A percentile compares a stretch with the other conserved stretches of the same genome.
phyloP scores from a whole-genome alignment of 2,113 vertebrate species.

The Muscicapa adusta region DNA sequence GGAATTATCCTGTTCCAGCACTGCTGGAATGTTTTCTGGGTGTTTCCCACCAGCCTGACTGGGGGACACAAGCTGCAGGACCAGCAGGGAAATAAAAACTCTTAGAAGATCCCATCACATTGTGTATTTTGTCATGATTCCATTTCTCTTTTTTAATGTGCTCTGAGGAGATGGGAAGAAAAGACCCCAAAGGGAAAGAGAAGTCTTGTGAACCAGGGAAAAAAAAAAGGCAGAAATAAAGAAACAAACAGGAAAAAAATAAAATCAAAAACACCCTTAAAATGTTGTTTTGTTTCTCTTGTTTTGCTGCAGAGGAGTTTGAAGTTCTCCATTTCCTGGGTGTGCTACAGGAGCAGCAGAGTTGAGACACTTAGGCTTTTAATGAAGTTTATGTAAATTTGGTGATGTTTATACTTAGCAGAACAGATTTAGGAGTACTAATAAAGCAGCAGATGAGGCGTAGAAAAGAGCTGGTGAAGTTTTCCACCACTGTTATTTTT shows the following conservation, averaged over 20 bases:
- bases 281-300: background rate
- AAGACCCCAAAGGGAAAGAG: background rate
- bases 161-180: background rate
- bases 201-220: background rate
- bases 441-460: conserved; percentile 62
- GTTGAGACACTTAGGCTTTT: conserved; percentile 37
- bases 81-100: background rate
- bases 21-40: background rate
- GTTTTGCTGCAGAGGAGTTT: background rate
- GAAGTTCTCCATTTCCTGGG: conserved; percentile 29
- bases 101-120: background rate
- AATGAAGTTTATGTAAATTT: conserved; percentile 64
- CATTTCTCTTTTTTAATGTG: background rate
- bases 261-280: background rate
- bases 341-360: conserved; percentile 10
- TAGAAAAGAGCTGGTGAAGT: conserved; percentile 51
- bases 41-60: background rate
- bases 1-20: background rate
- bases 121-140: background rate
- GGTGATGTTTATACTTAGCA: conserved; percentile 54
- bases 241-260: background rate
- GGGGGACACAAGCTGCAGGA: background rate
- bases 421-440: conserved; percentile 61
- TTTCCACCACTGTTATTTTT: conserved; percentile 53
- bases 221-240: background rate